Base-by-base conservation (phyloP, 2,888 invertebrate genomes). In the Aleiodes leptofemur region DNA sequence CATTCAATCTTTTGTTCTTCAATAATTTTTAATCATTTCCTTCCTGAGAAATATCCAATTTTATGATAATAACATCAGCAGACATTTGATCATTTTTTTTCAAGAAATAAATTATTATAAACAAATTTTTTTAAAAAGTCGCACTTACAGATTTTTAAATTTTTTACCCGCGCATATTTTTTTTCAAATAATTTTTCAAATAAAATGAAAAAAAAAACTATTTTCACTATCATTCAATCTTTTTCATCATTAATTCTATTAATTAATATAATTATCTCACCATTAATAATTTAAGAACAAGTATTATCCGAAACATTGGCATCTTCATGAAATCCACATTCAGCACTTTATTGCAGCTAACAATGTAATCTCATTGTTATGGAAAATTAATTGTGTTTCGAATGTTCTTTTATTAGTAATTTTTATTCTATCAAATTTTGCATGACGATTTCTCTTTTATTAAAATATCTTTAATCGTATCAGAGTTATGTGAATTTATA, bases 331-430 rank as follows among this genome's bases (percentile, higher is more conserved):
- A 61, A 38, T 16, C 23, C 43, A 64, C 43, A 64, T 43, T 59
- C 8, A 43, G 7, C 8, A 64, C 13, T 16, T 14, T 6, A 34
- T 31, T 48, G 38, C 9, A 13, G 43, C 14, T 64, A 64, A 13
- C 5, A 64, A 56, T 56, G 56, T 48, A 64, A 48, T 64, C n/a
- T 14, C 64, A 64, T 64, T 64, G 34, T 59, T 4, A n/a, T 34
- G 34, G 6, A 59, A 11, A 34, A 59, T 5, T 34, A 13, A 38
- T 14, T 59, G 8, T n/a, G 4, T 56, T 56, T 38, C 13, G 3
- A 43, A 43, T 43, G 3, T 43, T 43, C n/a, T n/a, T 43, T 43
- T 43, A 8, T 11, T 43, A 9, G n/a, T n/a, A n/a, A n/a, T 59
- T 1, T n/a, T 16, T 16, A 43, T 16, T 64, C 8, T 11, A 14